Evolutionary conservation across 2,888 invertebrate genomes (phyloP), one percentile per base, ranked within the genome.

Genomic region (Scrobipalpa costella): DNA sequence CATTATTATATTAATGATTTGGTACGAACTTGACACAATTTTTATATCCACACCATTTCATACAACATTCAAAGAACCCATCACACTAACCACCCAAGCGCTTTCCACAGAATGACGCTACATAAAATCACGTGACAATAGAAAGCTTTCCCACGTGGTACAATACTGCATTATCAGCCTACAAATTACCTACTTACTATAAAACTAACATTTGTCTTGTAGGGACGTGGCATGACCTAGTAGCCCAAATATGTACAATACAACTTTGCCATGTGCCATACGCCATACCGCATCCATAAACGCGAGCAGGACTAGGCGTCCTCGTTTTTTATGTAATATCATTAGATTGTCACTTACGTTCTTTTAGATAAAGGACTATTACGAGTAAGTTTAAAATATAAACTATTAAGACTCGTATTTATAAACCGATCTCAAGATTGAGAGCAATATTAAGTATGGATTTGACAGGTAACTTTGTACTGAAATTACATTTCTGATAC

Each of bases 191-290:
- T 57, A 34, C 57, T 57, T 57, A 33, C n/a, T 36, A 17, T 57
- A 36, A 57, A 36, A 36, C 38, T 27, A 38, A 65, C 68, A 66
- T 67, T 64, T 67, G 66, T 68, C 66, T 67, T 59, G 68, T 5
- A 34, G 64, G 66, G 67, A 62, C 67, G 40, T 59, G 66, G 63
- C 61, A 57, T 66, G 70, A 68, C 71, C 71, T 49, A 66, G 67
- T 71, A 67, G 64, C 71, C 71, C 63, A 63, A 47, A 62, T 68
- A 62, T 36, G 17, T 40, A 68, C 64, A 69, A 67, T 66, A 65
- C 58, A 52, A 61, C 57, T 7, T 11, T 27, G 44, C 55, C 38
- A 34, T 38, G 38, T 38, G 38, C 19, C 38, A 57, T 27, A 36
- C 17, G 9, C 9, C 3, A 11, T 11, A 19, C 17, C 5, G 17